Conservation (phyloP, 2,888 invertebrate genomes). For the Chaitophorus viminalis region DNA sequence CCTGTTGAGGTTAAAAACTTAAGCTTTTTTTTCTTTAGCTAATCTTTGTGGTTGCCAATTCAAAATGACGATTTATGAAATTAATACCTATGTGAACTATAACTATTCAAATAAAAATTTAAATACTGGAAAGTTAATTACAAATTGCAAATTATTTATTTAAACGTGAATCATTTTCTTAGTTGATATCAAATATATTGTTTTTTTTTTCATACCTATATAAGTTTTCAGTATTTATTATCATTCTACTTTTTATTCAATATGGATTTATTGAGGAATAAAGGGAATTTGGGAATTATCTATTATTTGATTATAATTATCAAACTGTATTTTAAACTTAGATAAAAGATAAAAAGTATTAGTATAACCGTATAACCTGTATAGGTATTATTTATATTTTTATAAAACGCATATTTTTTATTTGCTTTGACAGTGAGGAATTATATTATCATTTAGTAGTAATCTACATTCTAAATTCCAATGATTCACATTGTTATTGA, state of each 20-base stretch:
- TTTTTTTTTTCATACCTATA: too few relatives aligned
- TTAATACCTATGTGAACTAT: background rate
- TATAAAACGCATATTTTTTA: background rate
- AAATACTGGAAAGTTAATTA: background rate
- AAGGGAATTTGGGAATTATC: too few relatives aligned
- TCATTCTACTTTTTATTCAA: too few relatives aligned
- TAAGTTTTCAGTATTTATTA: too few relatives aligned
- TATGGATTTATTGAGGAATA: too few relatives aligned
- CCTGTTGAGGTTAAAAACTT: too few relatives aligned
- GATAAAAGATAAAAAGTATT: too few relatives aligned
- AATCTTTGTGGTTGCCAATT: too few relatives aligned
- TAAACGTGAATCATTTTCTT: background rate
- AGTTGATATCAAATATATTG: background rate
- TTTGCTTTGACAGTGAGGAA: background rate
- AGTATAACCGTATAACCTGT: too few relatives aligned
- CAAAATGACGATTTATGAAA: background rate
- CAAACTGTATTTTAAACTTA: background rate
- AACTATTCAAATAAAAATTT: background rate
- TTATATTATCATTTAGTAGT: background rate
- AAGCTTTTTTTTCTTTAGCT: too few relatives aligned
- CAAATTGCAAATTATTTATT: too few relatives aligned
- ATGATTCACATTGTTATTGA: background rate
- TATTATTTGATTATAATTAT: too few relatives aligned
- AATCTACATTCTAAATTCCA: background rate
- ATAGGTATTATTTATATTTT: background rate